Conservation (phyloP, 2,113 vertebrate genomes). For the Oncorhynchus gorbuscha region DNA sequence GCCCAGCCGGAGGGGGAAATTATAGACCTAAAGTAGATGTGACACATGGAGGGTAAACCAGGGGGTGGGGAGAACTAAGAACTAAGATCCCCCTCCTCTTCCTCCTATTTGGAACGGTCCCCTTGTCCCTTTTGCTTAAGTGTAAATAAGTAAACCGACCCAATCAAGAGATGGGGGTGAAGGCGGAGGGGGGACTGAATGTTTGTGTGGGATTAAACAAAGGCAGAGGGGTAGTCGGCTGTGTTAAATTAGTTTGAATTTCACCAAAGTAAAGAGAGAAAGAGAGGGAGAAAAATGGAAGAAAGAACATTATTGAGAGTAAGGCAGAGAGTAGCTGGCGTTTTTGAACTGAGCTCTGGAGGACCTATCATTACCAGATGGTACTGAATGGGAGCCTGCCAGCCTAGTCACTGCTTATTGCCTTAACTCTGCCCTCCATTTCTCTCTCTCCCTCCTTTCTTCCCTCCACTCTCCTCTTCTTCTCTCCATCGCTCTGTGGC, state of each 20-base stretch:
- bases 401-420: conserved; percentile 81
- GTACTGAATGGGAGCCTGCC: conserved; percentile 87
- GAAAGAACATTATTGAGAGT: conserved; percentile 39
- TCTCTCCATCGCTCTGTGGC: conserved; percentile 3
- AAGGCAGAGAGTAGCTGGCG: conserved; percentile 23
- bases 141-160: neutral
- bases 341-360: conserved; percentile 77
- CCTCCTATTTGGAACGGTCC: too few species aligned
- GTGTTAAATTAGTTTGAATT: conserved; percentile 7
- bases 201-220: conserved; percentile 19
- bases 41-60: too few species aligned
- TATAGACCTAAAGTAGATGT: too few species aligned
- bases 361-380: conserved; percentile 99
- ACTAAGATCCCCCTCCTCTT: too few species aligned
- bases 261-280: too few species aligned
- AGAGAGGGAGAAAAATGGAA: conserved; percentile 1
- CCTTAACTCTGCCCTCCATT: conserved; percentile 71
- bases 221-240: conserved; percentile 2
- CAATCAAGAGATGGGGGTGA: neutral
- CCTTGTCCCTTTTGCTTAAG: neutral
- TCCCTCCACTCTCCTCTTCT: conserved; percentile 12
- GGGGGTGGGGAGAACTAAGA: too few species aligned
- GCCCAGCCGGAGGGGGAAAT: too few species aligned
- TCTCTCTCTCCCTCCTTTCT: conserved; percentile 10
- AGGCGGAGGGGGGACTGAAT: neutral